These are phyloP conservation scores for Eugnorisma glareosa DNA, from an alignment of 2,888 invertebrate genomes.

Conservation along the genomic window DNA sequence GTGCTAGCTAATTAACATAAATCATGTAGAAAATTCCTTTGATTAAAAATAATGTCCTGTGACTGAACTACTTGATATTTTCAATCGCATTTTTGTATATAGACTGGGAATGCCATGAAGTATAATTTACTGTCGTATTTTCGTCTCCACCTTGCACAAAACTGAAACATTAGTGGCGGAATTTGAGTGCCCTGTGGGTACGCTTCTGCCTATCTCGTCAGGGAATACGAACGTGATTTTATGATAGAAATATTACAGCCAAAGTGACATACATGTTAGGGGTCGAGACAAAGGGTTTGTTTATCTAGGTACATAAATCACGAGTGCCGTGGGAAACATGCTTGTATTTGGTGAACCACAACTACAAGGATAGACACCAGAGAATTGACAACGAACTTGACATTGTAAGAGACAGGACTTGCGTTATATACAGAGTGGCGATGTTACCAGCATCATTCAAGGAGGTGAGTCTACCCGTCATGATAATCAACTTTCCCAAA, in stretches of 20 bases:
- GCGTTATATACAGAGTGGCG: no score
- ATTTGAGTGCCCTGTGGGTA: background rate
- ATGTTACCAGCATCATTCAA: no score
- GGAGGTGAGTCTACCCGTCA: no score
- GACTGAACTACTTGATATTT: no score
- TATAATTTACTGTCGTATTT: background rate
- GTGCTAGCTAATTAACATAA: no score
- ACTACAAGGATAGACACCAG: constrained; percentile 23
- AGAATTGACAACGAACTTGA: background rate
- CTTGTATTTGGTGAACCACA: constrained; percentile 24
- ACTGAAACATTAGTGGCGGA: background rate
- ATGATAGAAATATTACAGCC: background rate
- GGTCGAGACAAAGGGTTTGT: constrained; percentile 10
- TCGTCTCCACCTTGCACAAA: background rate
- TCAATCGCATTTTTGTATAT: no score
- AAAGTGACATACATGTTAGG: constrained; percentile 1
- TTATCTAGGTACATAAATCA: constrained; percentile 14
- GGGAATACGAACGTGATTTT: background rate
- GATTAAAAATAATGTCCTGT: no score
- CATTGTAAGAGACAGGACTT: no score
- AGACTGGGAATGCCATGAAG: no score
- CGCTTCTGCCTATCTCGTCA: background rate
- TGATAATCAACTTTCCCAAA: no score
- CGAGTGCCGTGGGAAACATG: constrained; percentile 13
- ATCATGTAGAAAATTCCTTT: no score